phyloP scores from a whole-genome alignment of 1,140 invertebrate genomes.

The Trypoxylus dichotomus region DNA sequence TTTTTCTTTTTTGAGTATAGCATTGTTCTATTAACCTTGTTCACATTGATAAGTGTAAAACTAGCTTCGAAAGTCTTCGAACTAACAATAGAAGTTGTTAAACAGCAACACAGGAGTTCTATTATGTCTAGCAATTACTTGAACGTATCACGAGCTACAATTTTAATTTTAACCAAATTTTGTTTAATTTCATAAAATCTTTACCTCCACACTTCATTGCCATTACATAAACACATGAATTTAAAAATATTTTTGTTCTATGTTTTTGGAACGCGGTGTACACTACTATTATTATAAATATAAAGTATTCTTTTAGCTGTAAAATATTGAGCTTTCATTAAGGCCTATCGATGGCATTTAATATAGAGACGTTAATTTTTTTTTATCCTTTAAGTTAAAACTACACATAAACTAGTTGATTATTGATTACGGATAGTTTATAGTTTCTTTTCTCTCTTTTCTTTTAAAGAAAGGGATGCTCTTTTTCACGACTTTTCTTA shows the following conservation, averaged over 20 bases:
- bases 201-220: too few relatives aligned
- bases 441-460: background rate
- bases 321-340: slow-evolving; percentile 1
- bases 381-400: background rate
- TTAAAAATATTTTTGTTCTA: background rate
- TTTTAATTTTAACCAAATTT: too few relatives aligned
- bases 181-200: too few relatives aligned
- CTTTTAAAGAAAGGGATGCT: background rate
- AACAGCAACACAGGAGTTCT: too few relatives aligned
- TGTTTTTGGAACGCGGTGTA: background rate
- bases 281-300: background rate
- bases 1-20: too few relatives aligned
- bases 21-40: too few relatives aligned
- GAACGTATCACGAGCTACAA: too few relatives aligned
- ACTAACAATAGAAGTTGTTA: too few relatives aligned
- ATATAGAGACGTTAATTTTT: background rate
- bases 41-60: too few relatives aligned
- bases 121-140: too few relatives aligned
- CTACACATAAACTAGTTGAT: background rate
- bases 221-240: too few relatives aligned
- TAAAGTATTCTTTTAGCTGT: slow-evolving; percentile 15
- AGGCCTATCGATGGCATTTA: background rate
- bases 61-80: too few relatives aligned
- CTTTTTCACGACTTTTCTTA: slow-evolving; percentile 9
- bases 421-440: background rate